These are phyloP conservation scores for Pachydiplax longipennis DNA, from an alignment of 2,888 invertebrate genomes.

Conservation along the genomic window DNA sequence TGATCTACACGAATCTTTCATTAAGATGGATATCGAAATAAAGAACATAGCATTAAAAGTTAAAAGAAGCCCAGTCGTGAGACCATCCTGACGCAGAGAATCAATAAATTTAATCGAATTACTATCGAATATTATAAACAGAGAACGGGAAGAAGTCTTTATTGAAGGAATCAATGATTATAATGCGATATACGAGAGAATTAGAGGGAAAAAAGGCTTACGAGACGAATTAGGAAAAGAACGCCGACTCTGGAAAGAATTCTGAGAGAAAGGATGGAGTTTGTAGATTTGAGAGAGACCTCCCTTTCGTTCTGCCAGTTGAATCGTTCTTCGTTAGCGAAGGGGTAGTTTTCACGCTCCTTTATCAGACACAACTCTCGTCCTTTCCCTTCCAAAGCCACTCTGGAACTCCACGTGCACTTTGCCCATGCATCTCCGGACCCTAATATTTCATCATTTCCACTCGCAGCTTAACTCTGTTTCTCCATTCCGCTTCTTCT, in stretches of 20 bases:
- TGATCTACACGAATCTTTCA: no score
- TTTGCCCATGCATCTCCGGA: neutral
- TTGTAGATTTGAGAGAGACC: neutral
- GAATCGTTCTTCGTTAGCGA: slow-evolving; percentile 11
- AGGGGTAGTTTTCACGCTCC: no score
- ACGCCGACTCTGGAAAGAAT: neutral
- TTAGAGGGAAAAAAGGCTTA: neutral
- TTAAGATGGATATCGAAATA: no score
- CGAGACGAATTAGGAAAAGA: neutral
- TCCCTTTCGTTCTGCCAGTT: neutral
- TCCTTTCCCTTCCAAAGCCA: neutral
- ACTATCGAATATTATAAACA: no score
- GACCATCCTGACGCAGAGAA: no score
- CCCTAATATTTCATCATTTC: neutral
- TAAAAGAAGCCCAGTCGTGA: no score
- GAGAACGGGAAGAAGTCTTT: no score
- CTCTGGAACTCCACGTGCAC: neutral
- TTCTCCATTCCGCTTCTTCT: neutral
- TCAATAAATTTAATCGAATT: no score
- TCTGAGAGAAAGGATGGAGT: neutral
- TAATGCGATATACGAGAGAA: neutral
- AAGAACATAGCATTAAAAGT: no score
- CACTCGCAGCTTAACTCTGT: neutral
- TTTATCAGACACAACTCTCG: neutral
- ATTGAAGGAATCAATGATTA: no score